Base-by-base conservation (phyloP, 1,140 invertebrate species). In the Acromyrmex echinatior region DNA sequence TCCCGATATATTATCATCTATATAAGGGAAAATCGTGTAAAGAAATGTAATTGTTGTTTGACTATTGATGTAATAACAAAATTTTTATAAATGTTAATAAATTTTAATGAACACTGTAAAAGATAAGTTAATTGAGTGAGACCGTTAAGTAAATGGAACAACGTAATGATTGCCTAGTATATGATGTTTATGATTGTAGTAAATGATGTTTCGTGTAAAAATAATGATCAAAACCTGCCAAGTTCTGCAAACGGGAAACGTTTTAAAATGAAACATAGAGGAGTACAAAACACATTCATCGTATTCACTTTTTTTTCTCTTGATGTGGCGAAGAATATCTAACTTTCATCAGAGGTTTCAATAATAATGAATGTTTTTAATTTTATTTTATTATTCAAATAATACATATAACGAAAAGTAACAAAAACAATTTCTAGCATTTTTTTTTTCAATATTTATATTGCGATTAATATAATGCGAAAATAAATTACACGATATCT, bases 291-390 rank as follows among this genome's bases (percentile, higher is more conserved):
- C 79, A 73, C 35, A 18, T 18, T 31, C 28, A 31, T 31, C 28
- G 39, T 84, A 62, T 7, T 39, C 28, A 21, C n/a, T 63, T 84
- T 62, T 84, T 84, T 71, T 31, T 21, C 49, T 82, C 53, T 18
- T 21, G 16, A 21, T 31, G 31, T 31, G 35, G 63, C n/a, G 14
- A 84, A 58, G 49, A n/a, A 16, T 84, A n/a, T 21, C 25, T n/a
- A 39, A 51, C 56, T 82, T 82, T 45, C 12, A 25, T 56, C 31
- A 10, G 14, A 49, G 79, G 25, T 82, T 60, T 58, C n/a, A 49
- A 7, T 7, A 31, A n/a, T 18, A 9, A 25, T 6, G 21, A 1
- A 2, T 28, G 5, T 9, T 68, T 21, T 68, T 39, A 6, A 14
- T 21, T 31, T 68, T 39, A 21, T 68, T 70, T 70, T 49, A 45